Base-by-base conservation (phyloP, 2,888 invertebrate genomes). In the Lochmaea crataegi region DNA sequence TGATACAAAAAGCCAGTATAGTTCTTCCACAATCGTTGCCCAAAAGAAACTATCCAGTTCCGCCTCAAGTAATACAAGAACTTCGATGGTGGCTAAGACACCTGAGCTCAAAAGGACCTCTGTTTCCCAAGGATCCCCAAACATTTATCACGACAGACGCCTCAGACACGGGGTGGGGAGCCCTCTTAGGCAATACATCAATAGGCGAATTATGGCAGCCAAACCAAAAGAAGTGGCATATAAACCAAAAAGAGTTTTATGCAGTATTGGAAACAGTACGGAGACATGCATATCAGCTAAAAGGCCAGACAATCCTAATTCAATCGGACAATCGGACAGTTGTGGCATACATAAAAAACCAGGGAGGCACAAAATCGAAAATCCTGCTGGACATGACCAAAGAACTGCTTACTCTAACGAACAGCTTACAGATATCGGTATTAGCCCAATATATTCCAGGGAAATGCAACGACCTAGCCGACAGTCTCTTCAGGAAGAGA, bases 71-170 rank as follows among this genome's bases (percentile, higher is more conserved):
- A n/a, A 38, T 72, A 14, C 10, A 22, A 26, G 71, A 73, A 53
- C 9, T 60, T 41, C 18, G 51, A 22, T 77, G 76, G 77, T 78
- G 77, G 78, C 18, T 78, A 5, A 18, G 67, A 48, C 69, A 75
- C 53, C 48, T 76, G 38, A 32, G 7, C 7, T 32, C 32, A 18
- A 61, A 32, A 64, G 12, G n/a, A 18, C 26, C 41, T 38, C 69
- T n/a, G 26, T 78, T n/a, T 79, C 79, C 26, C 66, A 63, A 64
- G 51, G 42, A 16, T 42, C 63, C 26, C 77, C 75, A 18, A 32
- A 41, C 77, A 12, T 78, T 78, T 68, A 5, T 79, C 22, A 66
- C 78, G 14, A 71, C 77, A 42, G 78, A 79, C 58, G 77, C 79
- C 0, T 71, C 73, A 12, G 61, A 78, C 32, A 12, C 41, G 12